Evolutionary conservation across 2,888 invertebrate genomes (phyloP).

Genomic region (Callinectes sapidus): DNA sequence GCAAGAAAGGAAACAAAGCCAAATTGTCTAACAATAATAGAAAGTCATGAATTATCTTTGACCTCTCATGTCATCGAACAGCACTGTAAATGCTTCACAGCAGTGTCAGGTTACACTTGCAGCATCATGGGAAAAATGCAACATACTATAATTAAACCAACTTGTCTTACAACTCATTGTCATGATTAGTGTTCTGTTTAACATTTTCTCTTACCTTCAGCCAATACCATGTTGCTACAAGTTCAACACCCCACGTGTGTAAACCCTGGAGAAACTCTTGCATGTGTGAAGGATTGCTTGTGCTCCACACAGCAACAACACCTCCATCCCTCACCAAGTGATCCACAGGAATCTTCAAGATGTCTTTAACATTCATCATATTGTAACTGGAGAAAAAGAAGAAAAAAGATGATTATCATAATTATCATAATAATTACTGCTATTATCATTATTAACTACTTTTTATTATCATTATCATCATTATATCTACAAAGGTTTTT

Average conservation of each 20-base stretch:
- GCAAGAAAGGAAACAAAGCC: no score
- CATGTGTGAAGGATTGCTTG: conserved; percentile 86
- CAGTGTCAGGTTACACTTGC: neutral
- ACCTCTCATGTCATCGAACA: no score
- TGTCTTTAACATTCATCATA: conserved; percentile 86
- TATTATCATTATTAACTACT: no score
- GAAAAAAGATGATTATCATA: no score
- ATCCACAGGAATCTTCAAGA: conserved; percentile 84
- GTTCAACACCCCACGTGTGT: conserved; percentile 85
- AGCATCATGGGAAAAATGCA: neutral
- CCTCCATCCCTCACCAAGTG: conserved; percentile 80
- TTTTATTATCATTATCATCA: no score
- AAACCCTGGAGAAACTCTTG: conserved; percentile 84
- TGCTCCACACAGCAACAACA: conserved; percentile 92
- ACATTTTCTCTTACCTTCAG: conserved; percentile 81
- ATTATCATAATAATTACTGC: no score
- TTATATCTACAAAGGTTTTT: no score
- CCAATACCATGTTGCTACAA: conserved; percentile 90
- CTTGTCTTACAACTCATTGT: neutral
- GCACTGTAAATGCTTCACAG: no score
- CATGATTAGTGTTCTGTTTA: neutral
- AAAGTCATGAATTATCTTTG: no score
- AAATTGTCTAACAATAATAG: no score
- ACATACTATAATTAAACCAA: neutral
- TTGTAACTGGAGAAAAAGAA: conserved; percentile 80